A percentile compares a stretch with the other conserved stretches of the same genome.
phyloP scores from a whole-genome alignment of 2,113 vertebrate genomes.

The Burhinus oedicnemus region DNA sequence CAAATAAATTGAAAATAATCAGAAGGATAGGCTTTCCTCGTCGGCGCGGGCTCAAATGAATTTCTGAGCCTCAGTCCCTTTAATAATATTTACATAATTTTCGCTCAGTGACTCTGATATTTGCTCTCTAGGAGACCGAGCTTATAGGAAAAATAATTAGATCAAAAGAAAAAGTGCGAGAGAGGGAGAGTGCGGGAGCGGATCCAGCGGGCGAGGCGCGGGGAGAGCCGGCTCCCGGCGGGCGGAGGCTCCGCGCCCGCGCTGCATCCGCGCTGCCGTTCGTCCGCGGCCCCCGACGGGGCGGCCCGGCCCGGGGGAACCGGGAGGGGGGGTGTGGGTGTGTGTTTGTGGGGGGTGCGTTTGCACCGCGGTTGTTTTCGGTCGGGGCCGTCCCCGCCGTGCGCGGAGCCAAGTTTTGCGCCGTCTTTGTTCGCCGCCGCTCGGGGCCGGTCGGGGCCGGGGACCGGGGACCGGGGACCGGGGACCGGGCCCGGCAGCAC shows the following conservation, averaged over 20 bases:
- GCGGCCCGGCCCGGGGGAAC: neutral
- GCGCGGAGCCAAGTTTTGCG: neutral
- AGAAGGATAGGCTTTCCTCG: conserved; percentile 89
- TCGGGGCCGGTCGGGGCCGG: neutral
- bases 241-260: conserved; percentile 10
- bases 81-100: conserved; percentile 99
- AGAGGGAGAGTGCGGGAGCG: conserved; percentile 40
- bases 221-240: neutral
- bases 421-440: conserved; percentile 11
- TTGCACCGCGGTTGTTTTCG: neutral
- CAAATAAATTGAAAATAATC: conserved; percentile 99
- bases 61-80: conserved; percentile 96
- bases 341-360: no score
- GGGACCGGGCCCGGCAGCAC: neutral
- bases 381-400: neutral
- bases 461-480: neutral
- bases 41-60: conserved; percentile 91
- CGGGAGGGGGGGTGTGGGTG: neutral
- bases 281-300: neutral
- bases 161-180: conserved; percentile 84
- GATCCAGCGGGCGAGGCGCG: neutral
- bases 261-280: neutral
- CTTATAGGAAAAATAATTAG: conserved; percentile 98
- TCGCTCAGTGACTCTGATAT: conserved; percentile 95
- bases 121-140: conserved; percentile 95